phyloP scores from a whole-genome alignment of 2,113 vertebrate species.

The Phalacrocorax brasilianus region DNA sequence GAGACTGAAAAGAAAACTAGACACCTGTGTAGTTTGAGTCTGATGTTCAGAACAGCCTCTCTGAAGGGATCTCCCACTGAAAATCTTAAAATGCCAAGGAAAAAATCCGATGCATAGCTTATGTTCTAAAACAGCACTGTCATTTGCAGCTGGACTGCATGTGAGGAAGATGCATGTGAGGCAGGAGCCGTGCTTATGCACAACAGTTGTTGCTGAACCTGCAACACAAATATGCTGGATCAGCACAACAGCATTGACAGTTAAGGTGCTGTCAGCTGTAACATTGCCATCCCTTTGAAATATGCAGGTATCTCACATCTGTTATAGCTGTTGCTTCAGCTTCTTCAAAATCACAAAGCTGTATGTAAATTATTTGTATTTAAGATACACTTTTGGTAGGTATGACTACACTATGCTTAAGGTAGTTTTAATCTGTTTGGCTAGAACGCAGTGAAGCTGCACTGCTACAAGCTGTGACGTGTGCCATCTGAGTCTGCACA shows the following conservation, averaged over 20 bases:
- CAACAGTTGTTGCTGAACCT: background rate
- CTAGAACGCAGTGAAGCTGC: background rate
- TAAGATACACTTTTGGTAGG: background rate
- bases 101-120: accelerated
- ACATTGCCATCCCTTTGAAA: background rate
- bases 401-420: background rate
- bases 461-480: background rate
- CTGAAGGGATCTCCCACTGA: background rate
- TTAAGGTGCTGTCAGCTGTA: background rate
- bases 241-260: background rate
- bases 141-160: background rate
- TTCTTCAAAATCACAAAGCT: background rate
- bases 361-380: background rate
- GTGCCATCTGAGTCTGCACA: background rate
- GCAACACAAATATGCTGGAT: background rate
- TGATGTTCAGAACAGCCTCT: background rate
- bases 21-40: background rate
- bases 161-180: background rate
- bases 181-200: background rate
- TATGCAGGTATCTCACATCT: background rate
- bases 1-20: background rate
- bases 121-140: background rate
- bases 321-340: background rate
- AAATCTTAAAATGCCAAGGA: background rate
- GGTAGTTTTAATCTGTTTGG: background rate